A percentile compares a stretch with the other conserved stretches of the same genome.
These are phyloP conservation scores for Eudyptes chrysolophus DNA, from an alignment of 2,113 vertebrate genomes.

Conservation along the genomic window DNA sequence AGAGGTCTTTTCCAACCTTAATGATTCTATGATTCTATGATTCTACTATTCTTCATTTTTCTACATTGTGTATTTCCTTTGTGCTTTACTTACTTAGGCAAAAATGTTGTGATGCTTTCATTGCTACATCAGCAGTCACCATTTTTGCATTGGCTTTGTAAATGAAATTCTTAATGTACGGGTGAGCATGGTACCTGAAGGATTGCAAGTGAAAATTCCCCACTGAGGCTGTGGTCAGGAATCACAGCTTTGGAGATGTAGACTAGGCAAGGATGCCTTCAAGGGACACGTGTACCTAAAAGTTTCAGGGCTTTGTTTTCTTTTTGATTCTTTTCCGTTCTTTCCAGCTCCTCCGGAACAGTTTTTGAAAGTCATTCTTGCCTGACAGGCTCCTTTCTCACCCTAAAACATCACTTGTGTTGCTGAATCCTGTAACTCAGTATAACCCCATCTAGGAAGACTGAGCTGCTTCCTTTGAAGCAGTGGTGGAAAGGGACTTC, in stretches of 20 bases:
- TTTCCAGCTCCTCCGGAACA: neutral
- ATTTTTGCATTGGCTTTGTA: neutral
- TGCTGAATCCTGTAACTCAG: neutral
- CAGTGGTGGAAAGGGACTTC: neutral
- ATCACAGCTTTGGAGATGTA: neutral
- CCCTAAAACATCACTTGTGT: neutral
- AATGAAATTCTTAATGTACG: neutral
- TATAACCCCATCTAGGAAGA: neutral
- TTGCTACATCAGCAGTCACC: neutral
- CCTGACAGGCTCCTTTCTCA: neutral
- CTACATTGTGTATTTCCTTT: neutral
- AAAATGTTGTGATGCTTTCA: neutral
- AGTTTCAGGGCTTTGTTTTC: neutral
- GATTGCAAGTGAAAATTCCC: neutral
- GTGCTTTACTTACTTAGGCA: neutral
- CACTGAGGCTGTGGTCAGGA: neutral
- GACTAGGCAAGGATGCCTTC: neutral
- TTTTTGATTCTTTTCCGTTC: neutral
- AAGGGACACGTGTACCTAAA: neutral
- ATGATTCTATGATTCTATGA: too few species aligned
- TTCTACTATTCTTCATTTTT: neutral
- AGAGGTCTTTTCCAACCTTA: too few species aligned
- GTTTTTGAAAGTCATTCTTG: neutral
- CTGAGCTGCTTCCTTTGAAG: neutral
- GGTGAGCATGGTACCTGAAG: neutral